phyloP scores from a whole-genome alignment of 2,113 vertebrate genomes.

The Alosa alosa region DNA sequence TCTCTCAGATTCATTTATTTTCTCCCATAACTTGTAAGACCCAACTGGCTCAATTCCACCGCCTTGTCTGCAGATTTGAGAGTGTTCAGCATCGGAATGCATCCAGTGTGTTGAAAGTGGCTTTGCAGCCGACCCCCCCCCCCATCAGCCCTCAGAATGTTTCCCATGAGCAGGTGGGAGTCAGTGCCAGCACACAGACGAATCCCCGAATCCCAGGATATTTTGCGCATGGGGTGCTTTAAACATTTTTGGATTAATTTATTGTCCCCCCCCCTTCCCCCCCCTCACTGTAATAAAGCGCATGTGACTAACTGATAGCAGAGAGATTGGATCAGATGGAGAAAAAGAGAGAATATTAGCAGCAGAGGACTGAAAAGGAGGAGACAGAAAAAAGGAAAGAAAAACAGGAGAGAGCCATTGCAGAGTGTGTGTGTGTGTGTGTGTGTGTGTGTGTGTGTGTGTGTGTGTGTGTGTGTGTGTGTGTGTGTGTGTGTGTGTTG shows the following conservation, averaged over 20 bases:
- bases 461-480: too few species aligned
- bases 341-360: neutral
- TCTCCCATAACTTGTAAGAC: constrained; percentile 6
- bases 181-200: constrained; percentile 37
- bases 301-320: constrained; percentile 9
- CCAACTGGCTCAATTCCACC: constrained; percentile 55
- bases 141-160: neutral
- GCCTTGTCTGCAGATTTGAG: constrained; percentile 55
- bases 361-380: neutral
- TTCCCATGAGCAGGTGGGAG: constrained; percentile 10
- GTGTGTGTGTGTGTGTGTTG: too few species aligned
- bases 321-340: neutral
- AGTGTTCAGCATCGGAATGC: constrained; percentile 52
- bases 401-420: neutral
- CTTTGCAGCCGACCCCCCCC: constrained; percentile 49
- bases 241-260: constrained; percentile 3
- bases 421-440: neutral
- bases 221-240: constrained; percentile 50
- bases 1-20: neutral
- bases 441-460: too few species aligned
- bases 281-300: neutral
- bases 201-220: constrained; percentile 49
- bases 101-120: constrained; percentile 53
- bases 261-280: neutral
- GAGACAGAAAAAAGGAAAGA: neutral